Evolutionary conservation across 2,888 invertebrate genomes (phyloP).

Genomic region (Caenorhabditis sinica): DNA sequence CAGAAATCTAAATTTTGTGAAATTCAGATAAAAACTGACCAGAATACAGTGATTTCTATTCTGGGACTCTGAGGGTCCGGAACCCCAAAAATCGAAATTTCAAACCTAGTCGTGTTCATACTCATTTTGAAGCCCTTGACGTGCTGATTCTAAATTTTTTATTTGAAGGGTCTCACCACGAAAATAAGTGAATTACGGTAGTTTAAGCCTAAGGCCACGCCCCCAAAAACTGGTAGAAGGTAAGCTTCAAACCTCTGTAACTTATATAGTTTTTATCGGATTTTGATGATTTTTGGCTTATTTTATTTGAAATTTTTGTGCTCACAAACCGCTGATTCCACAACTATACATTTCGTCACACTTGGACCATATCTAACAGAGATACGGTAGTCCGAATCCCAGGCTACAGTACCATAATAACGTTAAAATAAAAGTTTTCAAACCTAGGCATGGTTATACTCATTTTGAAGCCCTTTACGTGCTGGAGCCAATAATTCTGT

Average conservation of each 20-base stretch:
- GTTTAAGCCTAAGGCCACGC: no score
- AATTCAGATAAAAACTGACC: not conserved
- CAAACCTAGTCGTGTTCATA: no score
- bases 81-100: no score
- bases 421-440: not conserved
- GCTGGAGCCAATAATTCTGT: not conserved
- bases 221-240: not conserved
- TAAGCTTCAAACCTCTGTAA: not conserved
- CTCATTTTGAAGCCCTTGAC: no score
- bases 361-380: not conserved
- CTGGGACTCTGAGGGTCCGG: no score
- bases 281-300: not conserved
- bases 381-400: not conserved
- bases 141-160: not conserved
- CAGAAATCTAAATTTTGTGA: not conserved
- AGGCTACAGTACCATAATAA: not conserved
- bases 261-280: not conserved
- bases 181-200: slow-evolving; percentile 6
- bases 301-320: not conserved
- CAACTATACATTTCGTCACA: not conserved
- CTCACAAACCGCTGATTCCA: no score
- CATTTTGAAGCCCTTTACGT: not conserved
- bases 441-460: slow-evolving; percentile 12
- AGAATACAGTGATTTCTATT: not conserved
- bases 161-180: not conserved